Evolutionary conservation across 1,140 invertebrate species (phyloP).

Genomic region (Saccostrea glomerata): DNA sequence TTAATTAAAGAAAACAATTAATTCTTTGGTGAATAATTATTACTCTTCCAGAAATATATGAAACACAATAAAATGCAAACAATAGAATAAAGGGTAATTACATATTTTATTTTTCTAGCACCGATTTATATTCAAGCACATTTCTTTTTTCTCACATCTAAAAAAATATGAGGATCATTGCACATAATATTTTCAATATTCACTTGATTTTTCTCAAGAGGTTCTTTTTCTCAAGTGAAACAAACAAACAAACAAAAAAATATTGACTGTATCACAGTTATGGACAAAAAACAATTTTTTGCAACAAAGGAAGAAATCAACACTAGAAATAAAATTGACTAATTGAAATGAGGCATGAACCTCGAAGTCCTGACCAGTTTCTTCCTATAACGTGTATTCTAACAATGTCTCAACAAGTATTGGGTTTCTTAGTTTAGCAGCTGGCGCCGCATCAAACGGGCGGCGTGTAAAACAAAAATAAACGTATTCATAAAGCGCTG

Average conservation of each 20-base stretch:
- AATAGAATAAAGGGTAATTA: not conserved
- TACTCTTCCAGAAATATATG: not conserved
- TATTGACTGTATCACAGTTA: conserved; percentile 25
- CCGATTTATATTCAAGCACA: conserved; percentile 40
- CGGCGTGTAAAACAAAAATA: conserved; percentile 45
- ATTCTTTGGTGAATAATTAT: not conserved
- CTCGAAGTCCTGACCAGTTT: not conserved
- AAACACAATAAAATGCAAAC: not conserved
- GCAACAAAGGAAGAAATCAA: not conserved
- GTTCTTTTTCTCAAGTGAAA: not conserved
- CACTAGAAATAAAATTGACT: conserved; percentile 18
- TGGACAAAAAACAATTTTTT: not conserved
- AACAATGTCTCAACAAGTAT: conserved; percentile 25
- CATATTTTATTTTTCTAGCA: conserved; percentile 35
- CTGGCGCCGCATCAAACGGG: conserved; percentile 44
- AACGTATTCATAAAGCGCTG: conserved; percentile 43
- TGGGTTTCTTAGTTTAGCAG: conserved; percentile 27
- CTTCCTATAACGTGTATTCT: not conserved
- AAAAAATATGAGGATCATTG: conserved; percentile 13
- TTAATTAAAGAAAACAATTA: not conserved
- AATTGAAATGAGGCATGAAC: conserved; percentile 3
- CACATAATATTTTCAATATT: conserved; percentile 11
- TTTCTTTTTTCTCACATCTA: conserved; percentile 5
- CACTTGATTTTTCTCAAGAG: not conserved
- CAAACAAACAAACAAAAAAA: not conserved